These are phyloP conservation scores for Eidolon helvum DNA, from an alignment of 2,113 vertebrate genomes.

Conservation along the genomic window DNA sequence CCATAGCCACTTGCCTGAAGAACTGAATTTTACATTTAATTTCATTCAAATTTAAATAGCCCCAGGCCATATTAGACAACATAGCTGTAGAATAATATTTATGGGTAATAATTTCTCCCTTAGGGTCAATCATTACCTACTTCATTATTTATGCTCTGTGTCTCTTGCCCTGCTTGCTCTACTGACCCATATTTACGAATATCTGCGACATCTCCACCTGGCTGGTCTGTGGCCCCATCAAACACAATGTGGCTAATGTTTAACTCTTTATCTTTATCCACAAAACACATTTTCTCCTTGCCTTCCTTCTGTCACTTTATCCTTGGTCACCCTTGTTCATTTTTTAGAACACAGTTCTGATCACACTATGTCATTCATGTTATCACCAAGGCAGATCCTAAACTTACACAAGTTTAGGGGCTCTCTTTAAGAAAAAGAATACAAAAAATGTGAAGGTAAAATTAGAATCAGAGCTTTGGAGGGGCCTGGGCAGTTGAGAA, in stretches of 20 bases:
- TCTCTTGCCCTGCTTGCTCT: not conserved
- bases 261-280: not conserved
- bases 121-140: not conserved
- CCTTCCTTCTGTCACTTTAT: not conserved
- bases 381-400: not conserved
- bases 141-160: not conserved
- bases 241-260: not conserved
- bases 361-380: not conserved
- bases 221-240: not conserved
- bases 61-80: not conserved
- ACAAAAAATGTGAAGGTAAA: not conserved
- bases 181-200: not conserved
- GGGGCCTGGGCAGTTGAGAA: not conserved
- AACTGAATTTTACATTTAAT: constrained; percentile 16
- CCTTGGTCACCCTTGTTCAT: not conserved
- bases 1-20: not conserved
- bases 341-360: not conserved
- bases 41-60: not conserved
- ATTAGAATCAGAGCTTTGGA: not conserved
- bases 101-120: not conserved
- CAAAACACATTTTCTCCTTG: not conserved
- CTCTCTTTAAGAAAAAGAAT: not conserved
- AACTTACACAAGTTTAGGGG: not conserved
- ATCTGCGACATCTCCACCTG: not conserved
- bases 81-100: not conserved